Evolutionary conservation across 1,140 invertebrate genomes (phyloP).

Genomic region (Maniola jurtina): DNA sequence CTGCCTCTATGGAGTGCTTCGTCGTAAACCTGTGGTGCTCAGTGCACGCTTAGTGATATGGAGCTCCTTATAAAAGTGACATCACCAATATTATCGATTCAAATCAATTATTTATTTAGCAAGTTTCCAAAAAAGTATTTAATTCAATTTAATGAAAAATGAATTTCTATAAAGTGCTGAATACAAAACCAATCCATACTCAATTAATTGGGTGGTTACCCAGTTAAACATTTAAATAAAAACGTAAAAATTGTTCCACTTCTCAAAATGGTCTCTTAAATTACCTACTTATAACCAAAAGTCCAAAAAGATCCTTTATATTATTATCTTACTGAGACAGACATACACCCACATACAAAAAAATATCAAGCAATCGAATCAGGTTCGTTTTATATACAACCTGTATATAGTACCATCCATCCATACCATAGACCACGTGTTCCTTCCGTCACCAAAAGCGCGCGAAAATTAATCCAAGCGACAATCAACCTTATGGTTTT

Average conservation of each 20-base stretch:
- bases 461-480: constrained; percentile 35
- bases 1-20: no score
- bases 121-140: no score
- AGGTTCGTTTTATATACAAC: constrained; percentile 5
- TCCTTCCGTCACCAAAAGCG: constrained; percentile 32
- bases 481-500: constrained; percentile 19
- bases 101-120: no score
- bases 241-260: neutral
- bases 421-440: constrained; percentile 31
- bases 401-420: constrained; percentile 12
- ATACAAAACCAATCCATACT: no score
- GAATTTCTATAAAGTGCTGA: no score
- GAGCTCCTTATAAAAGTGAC: no score
- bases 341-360: constrained; percentile 1
- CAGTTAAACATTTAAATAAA: neutral
- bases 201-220: no score
- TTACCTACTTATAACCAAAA: neutral
- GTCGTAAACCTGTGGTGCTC: no score
- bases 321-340: neutral
- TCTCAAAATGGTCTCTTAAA: no score
- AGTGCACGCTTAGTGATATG: no score
- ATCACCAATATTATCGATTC: no score
- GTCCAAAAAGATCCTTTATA: neutral
- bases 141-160: no score
- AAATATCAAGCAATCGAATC: constrained; percentile 3